Evolutionary conservation across 2,888 invertebrate species (phyloP).

Genomic region (Phragmatobia fuliginosa): DNA sequence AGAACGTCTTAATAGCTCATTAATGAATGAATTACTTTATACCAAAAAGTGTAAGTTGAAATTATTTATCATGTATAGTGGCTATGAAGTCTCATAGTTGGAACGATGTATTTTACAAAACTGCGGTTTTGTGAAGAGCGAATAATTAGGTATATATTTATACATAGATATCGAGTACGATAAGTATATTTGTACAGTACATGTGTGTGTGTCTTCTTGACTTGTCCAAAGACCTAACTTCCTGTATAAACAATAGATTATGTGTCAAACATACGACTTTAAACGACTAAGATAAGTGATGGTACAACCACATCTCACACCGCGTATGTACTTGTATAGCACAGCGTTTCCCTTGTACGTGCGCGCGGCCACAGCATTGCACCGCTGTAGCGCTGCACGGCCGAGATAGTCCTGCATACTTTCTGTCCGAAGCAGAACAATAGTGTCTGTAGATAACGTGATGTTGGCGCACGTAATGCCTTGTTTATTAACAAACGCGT

Average conservation of each 20-base stretch:
- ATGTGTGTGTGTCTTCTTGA: not conserved
- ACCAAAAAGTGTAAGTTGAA: not conserved
- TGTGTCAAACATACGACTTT: not conserved
- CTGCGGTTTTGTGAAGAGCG: not conserved
- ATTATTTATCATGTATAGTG: not conserved
- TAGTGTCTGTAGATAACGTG: not conserved
- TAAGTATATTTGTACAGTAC: not conserved
- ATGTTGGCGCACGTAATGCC: conserved; percentile 4
- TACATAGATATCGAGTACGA: not conserved
- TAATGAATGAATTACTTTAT: not conserved
- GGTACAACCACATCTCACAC: not conserved
- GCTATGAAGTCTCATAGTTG: not conserved
- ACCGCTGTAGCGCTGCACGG: too few relatives aligned
- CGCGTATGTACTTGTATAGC: not conserved
- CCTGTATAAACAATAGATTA: not conserved
- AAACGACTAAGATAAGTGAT: not conserved
- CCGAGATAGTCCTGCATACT: not conserved
- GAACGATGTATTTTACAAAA: not conserved
- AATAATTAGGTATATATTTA: not conserved
- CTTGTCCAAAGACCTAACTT: not conserved
- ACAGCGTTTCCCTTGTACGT: not conserved
- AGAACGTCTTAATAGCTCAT: not conserved
- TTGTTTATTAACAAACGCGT: conserved; percentile 11
- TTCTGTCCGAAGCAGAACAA: not conserved
- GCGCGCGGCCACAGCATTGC: too few relatives aligned